These are phyloP conservation scores for Pristis pectinata DNA, from an alignment of 2,797 vertebrate species.

Conservation along the genomic window DNA sequence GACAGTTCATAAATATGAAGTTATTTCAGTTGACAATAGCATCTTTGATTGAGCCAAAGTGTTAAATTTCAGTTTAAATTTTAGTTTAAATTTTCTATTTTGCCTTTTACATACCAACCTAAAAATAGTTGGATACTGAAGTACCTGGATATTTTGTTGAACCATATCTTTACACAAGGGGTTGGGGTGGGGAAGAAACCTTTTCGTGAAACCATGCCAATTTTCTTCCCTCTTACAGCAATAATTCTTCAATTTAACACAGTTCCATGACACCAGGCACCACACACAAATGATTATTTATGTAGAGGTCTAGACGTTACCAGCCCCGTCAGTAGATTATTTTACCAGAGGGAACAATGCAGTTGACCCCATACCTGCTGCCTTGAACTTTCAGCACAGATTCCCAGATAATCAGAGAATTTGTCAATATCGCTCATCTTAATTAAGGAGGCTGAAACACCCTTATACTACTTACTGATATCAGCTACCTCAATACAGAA, in stretches of 20 bases:
- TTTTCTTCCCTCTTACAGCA: not conserved
- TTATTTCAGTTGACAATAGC: not conserved
- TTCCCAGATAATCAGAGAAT: not conserved
- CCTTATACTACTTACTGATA: not conserved
- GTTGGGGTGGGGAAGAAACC: too few species aligned
- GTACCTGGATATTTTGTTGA: not conserved
- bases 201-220: not conserved
- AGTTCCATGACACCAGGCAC: not conserved
- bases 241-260: not conserved
- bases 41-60: not conserved
- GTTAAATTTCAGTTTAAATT: not conserved
- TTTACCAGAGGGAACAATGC: not conserved
- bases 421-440: not conserved
- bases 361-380: not conserved
- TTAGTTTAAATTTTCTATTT: constrained; percentile 15
- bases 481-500: not conserved
- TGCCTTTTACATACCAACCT: not conserved
- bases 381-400: not conserved
- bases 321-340: not conserved
- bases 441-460: not conserved
- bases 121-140: not conserved
- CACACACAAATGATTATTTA: not conserved
- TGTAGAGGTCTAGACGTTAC: not conserved
- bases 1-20: not conserved
- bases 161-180: not conserved